Evolutionary conservation across 2,888 invertebrate genomes (phyloP), one percentile per base, ranked within the genome.

Genomic region (Julus scandinavius): DNA sequence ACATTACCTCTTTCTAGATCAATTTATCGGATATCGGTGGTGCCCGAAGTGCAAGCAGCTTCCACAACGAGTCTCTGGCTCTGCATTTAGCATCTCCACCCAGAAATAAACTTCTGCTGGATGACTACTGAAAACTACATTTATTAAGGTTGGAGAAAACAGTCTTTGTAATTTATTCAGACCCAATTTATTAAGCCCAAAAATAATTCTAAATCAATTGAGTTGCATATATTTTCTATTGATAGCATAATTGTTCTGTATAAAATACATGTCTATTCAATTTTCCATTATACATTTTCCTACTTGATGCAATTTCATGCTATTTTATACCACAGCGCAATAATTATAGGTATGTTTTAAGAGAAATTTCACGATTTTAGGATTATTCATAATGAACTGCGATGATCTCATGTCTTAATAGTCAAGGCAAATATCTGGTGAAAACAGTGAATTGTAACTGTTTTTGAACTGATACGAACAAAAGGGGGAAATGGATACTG

Each of bases 191-290:
- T 80, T 40, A 80, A 80, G 80, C 80, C 80, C 80, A 80, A 80
- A 72, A 80, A 80, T 80, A 80, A 29, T 15, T 80, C 38, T 80
- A 80, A 29, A 80, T 80, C 15, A 80, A 38, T 80, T 72, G 15
- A 80, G 29, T 40, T 80, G 80, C 80, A 80, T 80, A 80, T 80
- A 80, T 80, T 80, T 80, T 9, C 80, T 80, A 80, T 80, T 38
- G 80, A 13, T 38, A 80, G 29, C 38, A 80, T 80, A 38, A 13
- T 80, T 80, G 80, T 80, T 15, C 15, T 38, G 80, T 80, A 80
- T 80, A 80, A 80, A 80, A 80, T 72, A 72, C 72, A 29, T 29
- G 29, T 72, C 29, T 29, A 72, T 72, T 72, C 15, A 17, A n/a
- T 63, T 63, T 29, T 72, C 29, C 72, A 72, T 72, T 72, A 72